Percentiles rank a stretch among this genome's conserved stretches.
Conservation (phyloP, 2,888 invertebrate genomes). For the Didymodactylos carnosus region DNA sequence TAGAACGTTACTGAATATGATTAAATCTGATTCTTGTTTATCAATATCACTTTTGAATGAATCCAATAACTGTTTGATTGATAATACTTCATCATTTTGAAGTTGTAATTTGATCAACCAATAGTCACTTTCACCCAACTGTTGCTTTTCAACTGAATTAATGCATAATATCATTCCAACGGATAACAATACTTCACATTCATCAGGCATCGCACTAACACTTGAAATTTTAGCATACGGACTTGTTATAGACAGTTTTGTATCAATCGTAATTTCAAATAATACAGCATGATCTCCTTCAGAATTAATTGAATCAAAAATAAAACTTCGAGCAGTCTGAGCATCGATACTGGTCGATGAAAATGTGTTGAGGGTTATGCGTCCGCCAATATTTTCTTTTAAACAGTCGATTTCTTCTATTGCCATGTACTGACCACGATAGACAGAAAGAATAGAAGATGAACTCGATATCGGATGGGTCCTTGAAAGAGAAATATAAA, state of each 20-base stretch:
- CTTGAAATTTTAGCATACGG: not conserved
- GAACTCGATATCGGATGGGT: not conserved
- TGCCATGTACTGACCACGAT: not conserved
- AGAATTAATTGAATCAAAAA: not conserved
- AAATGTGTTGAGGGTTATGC: not conserved
- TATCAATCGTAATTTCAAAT: not conserved
- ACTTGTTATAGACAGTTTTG: not conserved
- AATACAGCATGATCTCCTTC: not conserved
- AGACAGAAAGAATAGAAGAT: not conserved
- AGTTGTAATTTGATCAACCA: not conserved
- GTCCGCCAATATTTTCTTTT: not conserved
- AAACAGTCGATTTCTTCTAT: not conserved
- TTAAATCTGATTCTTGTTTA: not conserved
- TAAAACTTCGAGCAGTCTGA: not conserved
- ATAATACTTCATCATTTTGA: not conserved
- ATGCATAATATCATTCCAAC: not conserved
- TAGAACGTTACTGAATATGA: not conserved
- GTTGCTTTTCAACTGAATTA: not conserved
- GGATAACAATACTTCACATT: not conserved
- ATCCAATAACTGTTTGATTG: not conserved
- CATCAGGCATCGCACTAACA: not conserved
- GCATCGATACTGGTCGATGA: not conserved
- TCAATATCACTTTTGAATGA: not conserved
- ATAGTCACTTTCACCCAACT: not conserved
- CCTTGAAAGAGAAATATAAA: not conserved